Percentiles rank a stretch among this genome's conserved stretches.
Evolutionary conservation across 2,113 vertebrate species (phyloP).

Genomic region (Bubo bubo): DNA sequence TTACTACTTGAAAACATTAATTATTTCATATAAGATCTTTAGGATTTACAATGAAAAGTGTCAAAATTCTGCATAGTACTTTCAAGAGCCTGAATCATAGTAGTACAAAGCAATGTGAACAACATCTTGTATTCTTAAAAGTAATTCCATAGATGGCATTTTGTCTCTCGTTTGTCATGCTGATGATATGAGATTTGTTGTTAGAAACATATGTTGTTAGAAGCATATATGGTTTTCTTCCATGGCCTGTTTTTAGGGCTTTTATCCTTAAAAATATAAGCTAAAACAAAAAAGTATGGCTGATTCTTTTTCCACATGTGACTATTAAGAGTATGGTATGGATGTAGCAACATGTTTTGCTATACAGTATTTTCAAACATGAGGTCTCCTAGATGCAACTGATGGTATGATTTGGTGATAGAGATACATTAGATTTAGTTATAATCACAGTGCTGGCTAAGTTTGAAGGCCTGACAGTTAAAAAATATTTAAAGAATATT

Average conservation of each 20-base stretch:
- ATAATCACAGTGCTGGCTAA: neutral
- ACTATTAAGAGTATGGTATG: neutral
- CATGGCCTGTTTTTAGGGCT: neutral
- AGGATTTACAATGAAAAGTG: neutral
- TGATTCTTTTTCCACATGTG: neutral
- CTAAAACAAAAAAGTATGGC: neutral
- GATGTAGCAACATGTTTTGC: neutral
- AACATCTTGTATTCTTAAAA: neutral
- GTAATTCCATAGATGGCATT: neutral
- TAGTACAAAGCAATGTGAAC: neutral
- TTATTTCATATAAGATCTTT: neutral
- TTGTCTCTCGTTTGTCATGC: neutral
- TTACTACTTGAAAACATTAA: neutral
- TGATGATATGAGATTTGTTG: neutral
- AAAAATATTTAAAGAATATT: neutral
- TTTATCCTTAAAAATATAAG: neutral
- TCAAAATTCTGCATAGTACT: neutral
- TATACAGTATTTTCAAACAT: neutral
- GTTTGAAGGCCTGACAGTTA: neutral
- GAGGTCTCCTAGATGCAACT: neutral
- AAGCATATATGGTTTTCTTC: neutral
- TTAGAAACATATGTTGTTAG: neutral
- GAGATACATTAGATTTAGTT: neutral
- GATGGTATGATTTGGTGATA: neutral
- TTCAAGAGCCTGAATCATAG: neutral